A percentile compares a stretch with the other conserved stretches of the same genome.
Conservation (phyloP, 2,797 vertebrate species). For the Galagoides demidoff region DNA sequence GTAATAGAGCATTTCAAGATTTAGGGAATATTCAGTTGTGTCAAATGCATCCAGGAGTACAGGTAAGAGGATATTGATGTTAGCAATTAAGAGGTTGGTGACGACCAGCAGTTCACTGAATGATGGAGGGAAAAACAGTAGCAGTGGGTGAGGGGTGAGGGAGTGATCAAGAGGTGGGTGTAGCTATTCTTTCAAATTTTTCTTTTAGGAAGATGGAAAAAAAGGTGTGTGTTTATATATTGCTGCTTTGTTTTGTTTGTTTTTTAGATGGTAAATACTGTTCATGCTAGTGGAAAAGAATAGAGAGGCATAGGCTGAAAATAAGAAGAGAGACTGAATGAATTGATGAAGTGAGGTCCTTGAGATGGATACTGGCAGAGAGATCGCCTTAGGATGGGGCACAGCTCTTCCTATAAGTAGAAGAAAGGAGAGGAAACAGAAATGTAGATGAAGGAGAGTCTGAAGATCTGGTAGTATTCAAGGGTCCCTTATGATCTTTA, state of each 20-base stretch:
- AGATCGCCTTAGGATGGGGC: neutral
- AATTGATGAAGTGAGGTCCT: neutral
- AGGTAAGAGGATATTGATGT: conserved; percentile 28
- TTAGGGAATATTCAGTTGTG: neutral
- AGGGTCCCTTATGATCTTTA: neutral
- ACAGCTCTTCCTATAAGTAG: neutral
- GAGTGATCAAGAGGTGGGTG: neutral
- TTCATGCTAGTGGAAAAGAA: neutral
- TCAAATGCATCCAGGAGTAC: neutral
- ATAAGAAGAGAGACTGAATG: neutral
- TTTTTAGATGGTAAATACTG: neutral
- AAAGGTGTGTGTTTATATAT: neutral
- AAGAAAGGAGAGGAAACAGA: neutral
- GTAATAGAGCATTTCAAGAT: neutral
- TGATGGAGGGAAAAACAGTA: neutral
- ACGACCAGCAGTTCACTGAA: neutral
- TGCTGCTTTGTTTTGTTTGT: neutral
- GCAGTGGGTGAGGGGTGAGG: neutral
- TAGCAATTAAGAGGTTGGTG: neutral
- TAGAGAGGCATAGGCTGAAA: neutral
- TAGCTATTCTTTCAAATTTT: neutral
- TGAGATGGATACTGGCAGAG: neutral
- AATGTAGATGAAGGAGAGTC: neutral
- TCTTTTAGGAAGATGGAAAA: neutral
- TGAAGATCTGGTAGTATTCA: neutral